Conservation (phyloP, 2,888 invertebrate genomes). For the Troilus luridus region DNA sequence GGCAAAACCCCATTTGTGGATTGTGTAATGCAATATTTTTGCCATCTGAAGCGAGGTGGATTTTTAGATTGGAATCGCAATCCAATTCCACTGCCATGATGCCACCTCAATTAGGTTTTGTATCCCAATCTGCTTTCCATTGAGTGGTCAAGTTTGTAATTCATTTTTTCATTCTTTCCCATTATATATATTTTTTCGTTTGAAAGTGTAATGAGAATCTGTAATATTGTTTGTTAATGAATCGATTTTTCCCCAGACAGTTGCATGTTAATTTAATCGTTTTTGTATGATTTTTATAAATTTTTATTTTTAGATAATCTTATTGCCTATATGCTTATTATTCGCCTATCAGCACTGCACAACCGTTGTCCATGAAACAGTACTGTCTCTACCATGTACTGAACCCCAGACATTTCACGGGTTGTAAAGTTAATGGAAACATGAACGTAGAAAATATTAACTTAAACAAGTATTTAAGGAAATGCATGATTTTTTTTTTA, state of each 20-base stretch:
- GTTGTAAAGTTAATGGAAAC: too few relatives aligned
- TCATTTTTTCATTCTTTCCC: neutral
- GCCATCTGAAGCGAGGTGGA: neutral
- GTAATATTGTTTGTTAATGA: neutral
- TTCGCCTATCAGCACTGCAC: too few relatives aligned
- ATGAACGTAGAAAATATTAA: too few relatives aligned
- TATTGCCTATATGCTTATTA: too few relatives aligned
- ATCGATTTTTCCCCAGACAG: neutral
- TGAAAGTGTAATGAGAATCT: neutral
- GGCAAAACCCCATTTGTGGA: neutral
- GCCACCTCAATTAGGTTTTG: neutral
- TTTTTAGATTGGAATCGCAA: neutral
- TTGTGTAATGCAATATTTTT: constrained; percentile 16
- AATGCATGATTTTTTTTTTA: too few relatives aligned
- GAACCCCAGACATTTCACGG: too few relatives aligned
- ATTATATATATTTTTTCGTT: neutral
- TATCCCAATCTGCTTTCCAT: neutral
- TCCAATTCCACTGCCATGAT: neutral
- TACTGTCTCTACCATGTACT: too few relatives aligned
- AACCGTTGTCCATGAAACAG: too few relatives aligned
- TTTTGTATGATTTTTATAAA: neutral
- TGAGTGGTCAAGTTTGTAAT: neutral
- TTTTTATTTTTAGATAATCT: too few relatives aligned
- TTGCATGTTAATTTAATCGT: neutral
- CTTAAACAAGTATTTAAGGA: too few relatives aligned